Percentiles rank a stretch among this genome's conserved stretches.
phyloP scores from a whole-genome alignment of 2,888 invertebrate species.

The Tetranychus piercei region DNA sequence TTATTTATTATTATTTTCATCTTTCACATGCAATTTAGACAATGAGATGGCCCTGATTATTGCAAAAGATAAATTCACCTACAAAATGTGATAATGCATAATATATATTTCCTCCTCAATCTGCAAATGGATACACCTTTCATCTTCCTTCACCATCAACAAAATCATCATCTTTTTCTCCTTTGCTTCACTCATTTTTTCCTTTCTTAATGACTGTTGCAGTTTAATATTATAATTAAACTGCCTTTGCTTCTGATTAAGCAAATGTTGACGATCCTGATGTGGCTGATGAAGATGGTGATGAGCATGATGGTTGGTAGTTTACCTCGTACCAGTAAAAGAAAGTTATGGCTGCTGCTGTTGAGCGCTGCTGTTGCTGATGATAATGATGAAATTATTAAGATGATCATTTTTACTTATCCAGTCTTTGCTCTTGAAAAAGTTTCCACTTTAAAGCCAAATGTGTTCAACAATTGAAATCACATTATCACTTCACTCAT shows the following conservation, averaged over 20 bases:
- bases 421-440: too few relatives aligned
- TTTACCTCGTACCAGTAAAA: background rate
- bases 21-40: background rate
- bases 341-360: background rate
- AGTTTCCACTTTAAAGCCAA: too few relatives aligned
- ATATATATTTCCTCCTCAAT: background rate
- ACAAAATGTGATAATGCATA: background rate
- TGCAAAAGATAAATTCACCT: background rate
- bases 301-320: background rate
- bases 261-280: background rate
- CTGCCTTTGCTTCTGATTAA: background rate
- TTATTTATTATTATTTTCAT: background rate
- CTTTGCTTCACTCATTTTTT: background rate
- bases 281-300: background rate
- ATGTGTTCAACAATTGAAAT: too few relatives aligned
- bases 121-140: conserved; percentile 1
- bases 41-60: background rate
- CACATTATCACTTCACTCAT: too few relatives aligned
- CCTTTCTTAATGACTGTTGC: background rate
- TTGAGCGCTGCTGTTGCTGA: background rate
- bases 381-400: background rate
- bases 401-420: background rate
- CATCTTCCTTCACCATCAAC: background rate
- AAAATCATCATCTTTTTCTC: background rate
- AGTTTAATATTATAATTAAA: background rate